Conservation (phyloP, 1,140 invertebrate species). For the Ectropis grisescens region DNA sequence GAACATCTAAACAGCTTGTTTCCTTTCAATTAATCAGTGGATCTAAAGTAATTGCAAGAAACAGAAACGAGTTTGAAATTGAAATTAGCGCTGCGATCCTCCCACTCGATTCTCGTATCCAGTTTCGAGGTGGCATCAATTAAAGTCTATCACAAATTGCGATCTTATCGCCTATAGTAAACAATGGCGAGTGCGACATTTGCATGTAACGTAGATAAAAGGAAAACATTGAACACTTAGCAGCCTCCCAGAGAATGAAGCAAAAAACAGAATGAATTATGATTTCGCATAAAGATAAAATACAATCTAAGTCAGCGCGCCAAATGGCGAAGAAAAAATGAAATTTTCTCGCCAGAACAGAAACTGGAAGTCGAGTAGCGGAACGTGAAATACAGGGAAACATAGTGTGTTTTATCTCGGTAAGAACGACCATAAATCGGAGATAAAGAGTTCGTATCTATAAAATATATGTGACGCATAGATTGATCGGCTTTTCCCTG, state of each 20-base stretch:
- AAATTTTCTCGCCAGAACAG: slow-evolving; percentile 43
- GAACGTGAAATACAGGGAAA: slow-evolving; percentile 26
- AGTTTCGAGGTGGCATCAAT: slow-evolving; percentile 16
- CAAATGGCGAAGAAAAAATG: slow-evolving; percentile 57
- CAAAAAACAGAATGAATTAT: slow-evolving; percentile 60
- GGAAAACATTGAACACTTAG: slow-evolving; percentile 50
- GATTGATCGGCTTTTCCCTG: too few relatives aligned
- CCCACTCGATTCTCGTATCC: too few relatives aligned
- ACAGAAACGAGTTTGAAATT: too few relatives aligned
- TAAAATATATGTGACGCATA: too few relatives aligned
- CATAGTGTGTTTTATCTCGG: slow-evolving; percentile 1
- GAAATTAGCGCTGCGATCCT: too few relatives aligned
- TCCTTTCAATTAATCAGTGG: slow-evolving; percentile 9
- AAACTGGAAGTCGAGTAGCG: slow-evolving; percentile 25
- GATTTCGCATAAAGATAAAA: slow-evolving; percentile 65
- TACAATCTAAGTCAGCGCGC: slow-evolving; percentile 54
- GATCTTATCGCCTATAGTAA: slow-evolving; percentile 30
- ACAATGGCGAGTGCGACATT: slow-evolving; percentile 31
- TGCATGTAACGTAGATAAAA: slow-evolving; percentile 36
- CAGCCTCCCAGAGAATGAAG: slow-evolving; percentile 28
- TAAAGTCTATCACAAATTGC: slow-evolving; percentile 22
- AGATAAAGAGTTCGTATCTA: too few relatives aligned
- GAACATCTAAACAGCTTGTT: slow-evolving; percentile 32
- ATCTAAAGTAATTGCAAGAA: too few relatives aligned
- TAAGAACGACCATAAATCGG: too few relatives aligned